Evolutionary conservation across 2,113 vertebrate species (phyloP).

Genomic region (Leptocoma aspasia): DNA sequence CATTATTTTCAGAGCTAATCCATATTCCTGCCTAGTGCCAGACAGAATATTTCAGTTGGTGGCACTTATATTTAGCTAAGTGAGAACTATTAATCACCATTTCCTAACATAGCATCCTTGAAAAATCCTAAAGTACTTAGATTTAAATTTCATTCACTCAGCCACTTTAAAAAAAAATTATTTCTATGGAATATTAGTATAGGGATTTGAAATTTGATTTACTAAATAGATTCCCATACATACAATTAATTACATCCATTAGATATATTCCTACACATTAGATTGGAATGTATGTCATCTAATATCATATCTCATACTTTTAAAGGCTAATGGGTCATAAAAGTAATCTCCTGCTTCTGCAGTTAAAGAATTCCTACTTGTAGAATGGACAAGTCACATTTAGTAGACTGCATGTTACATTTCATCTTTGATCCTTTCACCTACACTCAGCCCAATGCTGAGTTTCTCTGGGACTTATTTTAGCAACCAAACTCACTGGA

Average conservation of each 20-base stretch:
- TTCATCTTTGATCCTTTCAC: neutral
- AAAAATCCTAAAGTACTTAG: constrained; percentile 45
- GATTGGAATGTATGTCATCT: neutral
- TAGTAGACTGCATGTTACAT: neutral
- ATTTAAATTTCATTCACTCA: constrained; percentile 51
- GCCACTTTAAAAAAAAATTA: neutral
- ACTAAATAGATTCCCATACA: neutral
- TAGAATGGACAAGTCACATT: neutral
- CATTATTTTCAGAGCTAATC: neutral
- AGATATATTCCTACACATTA: neutral
- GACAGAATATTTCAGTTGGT: constrained; percentile 6
- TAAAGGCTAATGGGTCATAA: neutral
- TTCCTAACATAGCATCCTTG: constrained; percentile 54
- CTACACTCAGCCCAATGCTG: neutral
- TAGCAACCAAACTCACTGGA: neutral
- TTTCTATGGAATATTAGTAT: neutral
- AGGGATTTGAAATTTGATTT: neutral
- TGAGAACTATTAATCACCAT: constrained; percentile 45
- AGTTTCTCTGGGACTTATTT: neutral
- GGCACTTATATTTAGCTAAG: constrained; percentile 51
- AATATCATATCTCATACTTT: neutral
- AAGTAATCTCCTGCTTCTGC: neutral
- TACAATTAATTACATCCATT: neutral
- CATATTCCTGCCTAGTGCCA: neutral
- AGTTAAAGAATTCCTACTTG: neutral